phyloP scores from a whole-genome alignment of 2,113 vertebrate species.

The Tylochromis polylepis region DNA sequence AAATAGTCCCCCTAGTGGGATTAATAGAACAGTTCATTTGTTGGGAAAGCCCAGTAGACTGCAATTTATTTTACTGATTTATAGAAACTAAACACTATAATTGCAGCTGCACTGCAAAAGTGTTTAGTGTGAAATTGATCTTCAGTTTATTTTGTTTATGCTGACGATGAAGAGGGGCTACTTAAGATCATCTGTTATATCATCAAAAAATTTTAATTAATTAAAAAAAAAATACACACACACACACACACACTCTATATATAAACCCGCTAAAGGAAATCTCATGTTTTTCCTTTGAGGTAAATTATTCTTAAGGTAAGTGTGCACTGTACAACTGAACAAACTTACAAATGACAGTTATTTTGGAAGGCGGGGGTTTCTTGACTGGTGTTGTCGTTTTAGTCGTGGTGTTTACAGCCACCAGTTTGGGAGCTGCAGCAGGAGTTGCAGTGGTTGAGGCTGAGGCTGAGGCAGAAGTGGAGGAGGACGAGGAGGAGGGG shows the following conservation, averaged over 20 bases:
- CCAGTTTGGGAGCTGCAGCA: constrained; percentile 23
- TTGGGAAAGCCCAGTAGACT: background rate
- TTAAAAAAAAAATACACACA: too few species aligned
- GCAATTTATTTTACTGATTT: background rate
- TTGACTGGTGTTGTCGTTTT: constrained; percentile 34
- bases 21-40: background rate
- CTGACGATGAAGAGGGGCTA: background rate
- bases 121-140: background rate
- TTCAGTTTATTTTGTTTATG: background rate
- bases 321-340: background rate
- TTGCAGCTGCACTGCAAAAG: background rate
- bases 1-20: rapidly evolving
- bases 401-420: background rate
- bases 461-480: constrained; percentile 2
- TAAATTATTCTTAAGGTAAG: background rate
- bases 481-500: background rate
- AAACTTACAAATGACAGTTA: constrained; percentile 62
- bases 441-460: background rate
- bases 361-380: constrained; percentile 57
- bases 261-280: background rate
- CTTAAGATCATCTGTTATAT: background rate
- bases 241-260: too few species aligned
- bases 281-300: background rate
- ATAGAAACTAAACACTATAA: background rate
- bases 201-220: too few species aligned